Conservation (phyloP, 2,113 vertebrate species). For the Tor tambroides region DNA sequence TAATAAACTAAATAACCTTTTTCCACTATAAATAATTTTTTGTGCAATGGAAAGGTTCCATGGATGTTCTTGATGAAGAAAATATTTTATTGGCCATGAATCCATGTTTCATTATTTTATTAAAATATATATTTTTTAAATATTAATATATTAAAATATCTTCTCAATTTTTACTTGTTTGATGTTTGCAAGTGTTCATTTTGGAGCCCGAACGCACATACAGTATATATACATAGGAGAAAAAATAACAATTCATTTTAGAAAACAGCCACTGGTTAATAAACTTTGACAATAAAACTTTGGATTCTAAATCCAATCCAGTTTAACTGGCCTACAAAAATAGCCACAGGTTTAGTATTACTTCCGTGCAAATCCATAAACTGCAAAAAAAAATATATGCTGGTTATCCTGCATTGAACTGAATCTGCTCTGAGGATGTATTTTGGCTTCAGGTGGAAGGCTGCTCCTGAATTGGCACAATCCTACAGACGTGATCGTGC, state of each 20-base stretch:
- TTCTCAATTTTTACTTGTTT: too few species aligned
- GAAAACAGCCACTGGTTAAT: not conserved
- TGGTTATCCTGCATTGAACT: not conserved
- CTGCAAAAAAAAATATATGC: too few species aligned
- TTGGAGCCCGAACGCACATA: not conserved
- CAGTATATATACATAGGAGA: not conserved
- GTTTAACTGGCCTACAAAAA: not conserved
- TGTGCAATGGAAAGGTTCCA: too few species aligned
- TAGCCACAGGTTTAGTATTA: not conserved
- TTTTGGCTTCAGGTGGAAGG: slow-evolving; percentile 4
- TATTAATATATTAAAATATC: too few species aligned
- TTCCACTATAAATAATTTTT: too few species aligned
- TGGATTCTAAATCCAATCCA: not conserved
- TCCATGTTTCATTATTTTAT: too few species aligned
- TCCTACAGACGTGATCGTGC: slow-evolving; percentile 18
- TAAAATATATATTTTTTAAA: too few species aligned
- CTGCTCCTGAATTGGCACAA: slow-evolving; percentile 28
- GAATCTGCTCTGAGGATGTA: not conserved
- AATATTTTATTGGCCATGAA: too few species aligned
- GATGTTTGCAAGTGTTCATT: not conserved
- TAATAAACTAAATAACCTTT: too few species aligned
- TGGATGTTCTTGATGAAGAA: too few species aligned
- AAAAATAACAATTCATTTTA: too few species aligned
- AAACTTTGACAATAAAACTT: not conserved
- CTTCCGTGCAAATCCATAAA: not conserved